Evolutionary conservation across 2,113 vertebrate species (phyloP).

Genomic region (Formicarius rufipectus): DNA sequence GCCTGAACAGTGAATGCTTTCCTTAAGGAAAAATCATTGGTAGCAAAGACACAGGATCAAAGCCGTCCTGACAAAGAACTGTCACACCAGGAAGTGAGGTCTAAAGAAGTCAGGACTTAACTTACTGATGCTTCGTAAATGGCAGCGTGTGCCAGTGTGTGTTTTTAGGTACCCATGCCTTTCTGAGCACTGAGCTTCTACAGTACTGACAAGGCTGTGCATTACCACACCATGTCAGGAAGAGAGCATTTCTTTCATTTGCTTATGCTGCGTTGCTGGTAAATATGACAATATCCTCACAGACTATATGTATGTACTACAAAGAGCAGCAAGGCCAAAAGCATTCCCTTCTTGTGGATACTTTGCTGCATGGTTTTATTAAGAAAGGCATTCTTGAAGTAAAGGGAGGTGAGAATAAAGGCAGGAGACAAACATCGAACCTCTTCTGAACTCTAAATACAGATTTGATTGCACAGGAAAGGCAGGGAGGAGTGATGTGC

Average conservation of each 20-base stretch:
- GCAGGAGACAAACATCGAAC: neutral
- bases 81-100: neutral
- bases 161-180: neutral
- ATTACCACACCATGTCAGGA: neutral
- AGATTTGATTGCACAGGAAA: neutral
- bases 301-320: neutral
- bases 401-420: neutral
- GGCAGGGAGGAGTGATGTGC: accelerated
- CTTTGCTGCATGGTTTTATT: neutral
- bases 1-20: neutral
- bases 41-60: neutral
- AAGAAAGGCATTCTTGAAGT: neutral
- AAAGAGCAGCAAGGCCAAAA: neutral
- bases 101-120: neutral
- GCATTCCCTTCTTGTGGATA: neutral
- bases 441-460: neutral
- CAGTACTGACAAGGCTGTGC: neutral
- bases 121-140: neutral
- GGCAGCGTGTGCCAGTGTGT: neutral
- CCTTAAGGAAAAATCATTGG: neutral
- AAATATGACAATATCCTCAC: neutral
- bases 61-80: neutral
- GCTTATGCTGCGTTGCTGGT: neutral
- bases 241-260: neutral
- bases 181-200: neutral